phyloP scores from a whole-genome alignment of 23 tunicate genomes.

The Oikopleura vanhoeffeni region DNA sequence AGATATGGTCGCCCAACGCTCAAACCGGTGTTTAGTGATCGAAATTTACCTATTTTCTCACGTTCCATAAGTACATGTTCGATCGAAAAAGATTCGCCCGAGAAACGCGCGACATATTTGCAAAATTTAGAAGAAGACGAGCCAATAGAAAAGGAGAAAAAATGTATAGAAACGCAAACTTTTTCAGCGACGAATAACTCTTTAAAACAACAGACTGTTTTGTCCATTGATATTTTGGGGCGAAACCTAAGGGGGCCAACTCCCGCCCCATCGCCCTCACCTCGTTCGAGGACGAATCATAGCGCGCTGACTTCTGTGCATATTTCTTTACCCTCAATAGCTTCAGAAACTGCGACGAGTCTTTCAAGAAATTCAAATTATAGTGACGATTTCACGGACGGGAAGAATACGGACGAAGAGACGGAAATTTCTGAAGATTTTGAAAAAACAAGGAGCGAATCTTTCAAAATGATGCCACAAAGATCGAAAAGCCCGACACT shows the following conservation, averaged over 20 bases:
- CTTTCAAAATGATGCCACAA: not conserved
- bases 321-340: not conserved
- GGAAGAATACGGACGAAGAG: too few relatives aligned
- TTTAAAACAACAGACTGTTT: not conserved
- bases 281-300: not conserved
- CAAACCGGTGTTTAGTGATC: not conserved
- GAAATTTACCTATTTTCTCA: too few relatives aligned
- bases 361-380: too few relatives aligned
- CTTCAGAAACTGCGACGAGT: not conserved
- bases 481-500: not conserved
- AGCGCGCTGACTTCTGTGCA: not conserved
- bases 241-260: not conserved
- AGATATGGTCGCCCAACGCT: slow-evolving; percentile 1
- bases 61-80: too few relatives aligned
- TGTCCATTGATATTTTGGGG: not conserved
- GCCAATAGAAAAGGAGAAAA: too few relatives aligned
- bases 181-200: not conserved
- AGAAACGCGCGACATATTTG: too few relatives aligned
- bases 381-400: not conserved
- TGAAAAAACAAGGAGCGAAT: not conserved
- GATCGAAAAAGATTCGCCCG: too few relatives aligned
- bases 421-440: not conserved
- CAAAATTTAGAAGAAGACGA: too few relatives aligned
- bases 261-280: not conserved
- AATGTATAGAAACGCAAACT: not conserved